A percentile compares a stretch with the other conserved stretches of the same genome.
phyloP scores from a whole-genome alignment of 2,888 invertebrate genomes.

The Chrysomela aeneicollis region DNA sequence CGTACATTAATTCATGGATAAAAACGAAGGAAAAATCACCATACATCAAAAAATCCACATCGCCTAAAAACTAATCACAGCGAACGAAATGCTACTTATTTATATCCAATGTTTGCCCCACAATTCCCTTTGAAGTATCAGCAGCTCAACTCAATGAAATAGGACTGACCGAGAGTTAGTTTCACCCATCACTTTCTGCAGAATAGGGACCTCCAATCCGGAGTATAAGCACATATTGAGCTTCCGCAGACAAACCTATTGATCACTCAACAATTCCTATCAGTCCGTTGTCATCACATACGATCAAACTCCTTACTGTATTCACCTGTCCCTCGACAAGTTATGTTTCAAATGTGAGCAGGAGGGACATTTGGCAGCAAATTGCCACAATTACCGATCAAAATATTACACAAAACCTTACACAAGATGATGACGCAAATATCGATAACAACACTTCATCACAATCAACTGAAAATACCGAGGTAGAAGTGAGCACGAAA shows the following conservation, averaged over 20 bases:
- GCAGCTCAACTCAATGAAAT: not conserved
- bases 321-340: not conserved
- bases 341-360: constrained; percentile 6
- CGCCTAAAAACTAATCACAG: not conserved
- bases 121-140: not conserved
- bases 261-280: constrained; percentile 5
- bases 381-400: not conserved
- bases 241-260: constrained; percentile 2
- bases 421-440: too few species aligned
- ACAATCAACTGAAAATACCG: too few species aligned
- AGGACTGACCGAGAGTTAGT: not conserved
- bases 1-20: constrained; percentile 1
- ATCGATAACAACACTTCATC: too few species aligned
- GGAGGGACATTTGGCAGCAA: constrained; percentile 3
- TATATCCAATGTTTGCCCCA: not conserved
- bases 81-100: not conserved
- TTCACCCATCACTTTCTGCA: constrained; percentile 6
- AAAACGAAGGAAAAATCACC: not conserved
- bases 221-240: not conserved
- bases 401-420: too few species aligned
- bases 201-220: too few species aligned
- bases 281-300: constrained; percentile 10
- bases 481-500: too few species aligned
- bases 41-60: not conserved
- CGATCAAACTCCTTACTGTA: constrained; percentile 1